These are phyloP conservation scores for Agriotes lineatus DNA, from an alignment of 2,888 invertebrate genomes.

Conservation along the genomic window DNA sequence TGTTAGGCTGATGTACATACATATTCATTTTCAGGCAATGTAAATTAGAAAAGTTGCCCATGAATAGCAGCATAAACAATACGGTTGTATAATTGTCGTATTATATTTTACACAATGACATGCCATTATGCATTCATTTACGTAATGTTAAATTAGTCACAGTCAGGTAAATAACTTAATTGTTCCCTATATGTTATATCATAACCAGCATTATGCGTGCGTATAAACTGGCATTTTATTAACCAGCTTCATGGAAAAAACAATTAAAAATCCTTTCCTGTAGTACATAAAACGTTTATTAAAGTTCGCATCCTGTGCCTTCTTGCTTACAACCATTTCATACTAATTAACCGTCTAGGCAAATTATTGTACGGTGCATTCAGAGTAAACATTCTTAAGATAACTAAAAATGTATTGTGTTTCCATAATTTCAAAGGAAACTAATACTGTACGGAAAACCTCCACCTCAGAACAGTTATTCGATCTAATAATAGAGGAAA, in stretches of 20 bases:
- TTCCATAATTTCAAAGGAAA: too few species aligned
- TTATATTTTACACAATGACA: conserved; percentile 55
- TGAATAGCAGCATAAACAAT: conserved; percentile 44
- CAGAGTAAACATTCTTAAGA: too few species aligned
- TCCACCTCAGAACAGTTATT: too few species aligned
- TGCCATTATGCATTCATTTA: conserved; percentile 55
- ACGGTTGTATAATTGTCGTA: conserved; percentile 51
- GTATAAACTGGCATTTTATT: conserved; percentile 38
- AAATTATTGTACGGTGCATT: too few species aligned
- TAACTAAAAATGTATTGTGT: too few species aligned
- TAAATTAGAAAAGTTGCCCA: conserved; percentile 41
- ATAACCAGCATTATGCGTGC: conserved; percentile 42
- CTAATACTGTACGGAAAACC: too few species aligned
- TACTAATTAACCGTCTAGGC: too few species aligned
- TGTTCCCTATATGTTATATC: conserved; percentile 48
- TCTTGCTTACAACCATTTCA: too few species aligned
- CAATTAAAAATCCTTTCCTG: conserved; percentile 11
- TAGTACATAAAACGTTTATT: background rate
- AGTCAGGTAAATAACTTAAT: conserved; percentile 57
- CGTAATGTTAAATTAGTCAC: conserved; percentile 57
- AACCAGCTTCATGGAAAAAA: conserved; percentile 14
- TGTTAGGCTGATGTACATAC: conserved; percentile 24
- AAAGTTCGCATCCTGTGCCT: background rate
- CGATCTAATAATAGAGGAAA: too few species aligned
- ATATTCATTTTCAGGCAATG: conserved; percentile 28